Conservation (phyloP, 2,888 invertebrate species). For the Rhaphigaster nebulosa region DNA sequence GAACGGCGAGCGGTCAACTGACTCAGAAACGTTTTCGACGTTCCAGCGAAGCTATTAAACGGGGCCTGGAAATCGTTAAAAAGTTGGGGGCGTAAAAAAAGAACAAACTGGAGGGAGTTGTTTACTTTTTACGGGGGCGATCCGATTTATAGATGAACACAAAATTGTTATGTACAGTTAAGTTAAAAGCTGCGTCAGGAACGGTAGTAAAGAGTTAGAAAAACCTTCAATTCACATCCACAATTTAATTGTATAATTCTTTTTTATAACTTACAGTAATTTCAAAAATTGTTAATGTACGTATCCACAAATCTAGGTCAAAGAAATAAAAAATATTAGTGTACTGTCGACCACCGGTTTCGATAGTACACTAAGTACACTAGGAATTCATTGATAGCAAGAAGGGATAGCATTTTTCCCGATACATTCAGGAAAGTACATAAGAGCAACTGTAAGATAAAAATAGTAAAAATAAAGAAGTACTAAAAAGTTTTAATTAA, state of each 20-base stretch:
- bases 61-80: neutral
- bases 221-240: neutral
- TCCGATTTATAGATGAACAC: slow-evolving; percentile 35
- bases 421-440: too few relatives aligned
- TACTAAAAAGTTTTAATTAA: too few relatives aligned
- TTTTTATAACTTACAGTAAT: too few relatives aligned
- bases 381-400: too few relatives aligned
- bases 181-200: neutral
- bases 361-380: too few relatives aligned
- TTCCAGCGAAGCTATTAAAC: neutral
- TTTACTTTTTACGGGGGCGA: neutral
- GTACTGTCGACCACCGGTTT: too few relatives aligned
- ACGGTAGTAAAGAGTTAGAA: neutral
- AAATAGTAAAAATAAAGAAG: too few relatives aligned
- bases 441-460: too few relatives aligned
- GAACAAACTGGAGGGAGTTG: slow-evolving; percentile 6
- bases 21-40: neutral
- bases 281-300: too few relatives aligned
- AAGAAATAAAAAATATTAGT: too few relatives aligned
- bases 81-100: slow-evolving; percentile 16
- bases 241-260: neutral
- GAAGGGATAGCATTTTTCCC: too few relatives aligned
- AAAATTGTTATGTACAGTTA: neutral
- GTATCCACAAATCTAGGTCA: too few relatives aligned
- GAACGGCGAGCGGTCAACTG: neutral